Evolutionary conservation across 2,113 vertebrate genomes (phyloP).

Genomic region (Cochlearius cochlearius): DNA sequence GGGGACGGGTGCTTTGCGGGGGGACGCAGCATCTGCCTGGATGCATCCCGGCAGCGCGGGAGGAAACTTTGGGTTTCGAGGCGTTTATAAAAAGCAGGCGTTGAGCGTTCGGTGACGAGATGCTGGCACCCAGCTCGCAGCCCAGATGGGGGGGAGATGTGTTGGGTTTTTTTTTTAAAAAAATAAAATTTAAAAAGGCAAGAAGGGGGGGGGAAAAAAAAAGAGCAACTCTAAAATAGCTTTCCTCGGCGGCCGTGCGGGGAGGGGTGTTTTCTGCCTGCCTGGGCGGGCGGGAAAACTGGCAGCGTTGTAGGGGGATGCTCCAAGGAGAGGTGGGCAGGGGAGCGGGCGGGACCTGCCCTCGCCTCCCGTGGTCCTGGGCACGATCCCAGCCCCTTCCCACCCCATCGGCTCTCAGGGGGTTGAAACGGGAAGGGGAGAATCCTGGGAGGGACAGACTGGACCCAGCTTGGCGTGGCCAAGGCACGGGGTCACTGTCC

Average conservation of each 20-base stretch:
- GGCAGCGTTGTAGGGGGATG: neutral
- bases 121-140: constrained; percentile 44
- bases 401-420: rapidly evolving
- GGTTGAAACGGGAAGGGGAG: neutral
- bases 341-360: neutral
- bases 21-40: neutral
- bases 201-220: neutral
- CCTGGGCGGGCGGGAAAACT: neutral
- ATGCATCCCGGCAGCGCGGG: neutral
- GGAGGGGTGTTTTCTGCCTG: neutral
- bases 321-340: neutral
- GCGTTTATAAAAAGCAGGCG: constrained; percentile 8
- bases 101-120: neutral
- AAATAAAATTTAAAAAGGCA: neutral
- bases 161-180: neutral
- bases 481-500: neutral
- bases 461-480: neutral
- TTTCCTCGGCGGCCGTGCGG: neutral
- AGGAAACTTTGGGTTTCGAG: neutral
- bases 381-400: neutral
- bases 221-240: constrained; percentile 53
- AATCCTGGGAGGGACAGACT: neutral
- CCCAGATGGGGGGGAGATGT: constrained; percentile 51
- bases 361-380: rapidly evolving
- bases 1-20: rapidly evolving